Conservation (phyloP, 2,113 vertebrate species). For the Heliornis fulica region DNA sequence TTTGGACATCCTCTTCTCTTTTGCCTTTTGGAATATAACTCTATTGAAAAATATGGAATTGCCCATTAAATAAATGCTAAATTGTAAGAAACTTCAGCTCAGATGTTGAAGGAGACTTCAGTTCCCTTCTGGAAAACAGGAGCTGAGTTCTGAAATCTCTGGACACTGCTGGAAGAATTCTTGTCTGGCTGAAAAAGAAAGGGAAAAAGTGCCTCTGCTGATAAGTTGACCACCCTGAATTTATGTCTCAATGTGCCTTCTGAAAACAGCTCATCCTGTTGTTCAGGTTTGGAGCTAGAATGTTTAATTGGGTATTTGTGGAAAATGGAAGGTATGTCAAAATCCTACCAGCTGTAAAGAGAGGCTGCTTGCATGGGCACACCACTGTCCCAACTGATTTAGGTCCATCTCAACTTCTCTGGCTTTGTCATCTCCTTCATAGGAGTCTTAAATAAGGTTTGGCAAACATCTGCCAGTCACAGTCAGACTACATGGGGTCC, state of each 20-base stretch:
- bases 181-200: not conserved
- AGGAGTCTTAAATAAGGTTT: not conserved
- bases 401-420: not conserved
- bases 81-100: not conserved
- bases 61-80: not conserved
- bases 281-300: not conserved
- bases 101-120: not conserved
- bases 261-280: not conserved
- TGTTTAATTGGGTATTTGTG: not conserved
- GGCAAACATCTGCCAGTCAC: not conserved
- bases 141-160: not conserved
- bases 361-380: not conserved
- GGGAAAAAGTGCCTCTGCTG: not conserved
- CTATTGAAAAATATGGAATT: not conserved
- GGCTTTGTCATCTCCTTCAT: not conserved
- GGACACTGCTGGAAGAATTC: not conserved
- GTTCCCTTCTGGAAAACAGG: not conserved
- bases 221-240: not conserved
- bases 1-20: not conserved
- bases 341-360: not conserved
- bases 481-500: fast-evolving
- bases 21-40: not conserved
- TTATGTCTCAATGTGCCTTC: not conserved
- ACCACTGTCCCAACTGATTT: not conserved
- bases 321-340: not conserved